Conservation (phyloP, 2,113 vertebrate genomes). For the Sinocyclocheilus grahami region DNA sequence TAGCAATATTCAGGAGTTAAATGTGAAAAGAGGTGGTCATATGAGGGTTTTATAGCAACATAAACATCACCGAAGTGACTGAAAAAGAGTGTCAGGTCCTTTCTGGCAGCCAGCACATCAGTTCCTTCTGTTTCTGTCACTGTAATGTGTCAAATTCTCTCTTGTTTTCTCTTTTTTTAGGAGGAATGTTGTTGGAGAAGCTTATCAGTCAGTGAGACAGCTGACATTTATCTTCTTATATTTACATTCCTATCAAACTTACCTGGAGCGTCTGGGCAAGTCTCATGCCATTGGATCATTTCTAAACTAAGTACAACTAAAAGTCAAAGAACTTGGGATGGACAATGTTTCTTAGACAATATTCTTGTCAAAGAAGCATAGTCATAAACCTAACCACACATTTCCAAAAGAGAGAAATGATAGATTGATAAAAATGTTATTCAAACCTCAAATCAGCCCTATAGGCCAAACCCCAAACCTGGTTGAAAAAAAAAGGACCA, state of each 20-base stretch:
- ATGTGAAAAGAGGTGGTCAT: no score
- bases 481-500: not conserved
- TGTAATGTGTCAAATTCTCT: constrained; percentile 1
- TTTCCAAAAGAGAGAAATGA: not conserved
- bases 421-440: not conserved
- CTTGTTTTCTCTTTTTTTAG: constrained; percentile 18
- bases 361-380: no score
- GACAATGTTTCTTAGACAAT: not conserved
- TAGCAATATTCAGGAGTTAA: not conserved
- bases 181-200: constrained; percentile 61
- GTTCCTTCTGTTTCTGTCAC: not conserved
- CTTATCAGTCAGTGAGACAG: constrained; percentile 46
- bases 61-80: constrained; percentile 3
- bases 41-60: not conserved
- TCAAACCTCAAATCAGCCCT: not conserved
- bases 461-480: not conserved
- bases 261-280: not conserved
- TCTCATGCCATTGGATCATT: not conserved
- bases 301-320: not conserved
- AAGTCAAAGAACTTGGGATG: not conserved
- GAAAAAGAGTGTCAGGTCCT: not conserved
- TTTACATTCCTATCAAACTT: constrained; percentile 37
- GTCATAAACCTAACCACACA: not conserved
- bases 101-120: not conserved
- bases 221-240: constrained; percentile 48